Evolutionary conservation across 2,888 invertebrate genomes (phyloP).

Genomic region (Argyresthia goedartella): DNA sequence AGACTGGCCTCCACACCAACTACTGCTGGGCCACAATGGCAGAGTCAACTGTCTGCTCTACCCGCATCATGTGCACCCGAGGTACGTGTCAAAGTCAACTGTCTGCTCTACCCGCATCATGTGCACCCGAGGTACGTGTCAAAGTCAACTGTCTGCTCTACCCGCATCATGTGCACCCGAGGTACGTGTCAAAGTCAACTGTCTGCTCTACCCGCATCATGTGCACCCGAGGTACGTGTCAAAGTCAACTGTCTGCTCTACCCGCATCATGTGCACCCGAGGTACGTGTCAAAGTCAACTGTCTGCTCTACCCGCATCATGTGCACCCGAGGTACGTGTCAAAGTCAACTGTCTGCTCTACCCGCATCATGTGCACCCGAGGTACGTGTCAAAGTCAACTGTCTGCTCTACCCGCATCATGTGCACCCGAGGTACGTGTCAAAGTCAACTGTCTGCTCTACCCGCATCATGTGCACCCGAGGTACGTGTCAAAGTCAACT

Average conservation of each 20-base stretch:
- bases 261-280: conserved; percentile 90
- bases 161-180: conserved; percentile 90
- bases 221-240: conserved; percentile 76
- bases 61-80: conserved; percentile 90
- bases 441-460: conserved; percentile 95
- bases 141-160: conserved; percentile 93
- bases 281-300: conserved; percentile 84
- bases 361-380: conserved; percentile 90
- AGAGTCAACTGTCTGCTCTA: conserved; percentile 95
- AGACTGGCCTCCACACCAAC: conserved; percentile 93
- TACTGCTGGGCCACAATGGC: conserved; percentile 91
- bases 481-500: conserved; percentile 73
- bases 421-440: conserved; percentile 77
- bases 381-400: conserved; percentile 84
- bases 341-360: conserved; percentile 95
- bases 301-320: conserved; percentile 94
- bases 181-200: conserved; percentile 79
- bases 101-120: conserved; percentile 94
- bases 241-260: conserved; percentile 93
- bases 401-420: conserved; percentile 94
- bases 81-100: conserved; percentile 79
- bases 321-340: conserved; percentile 77
- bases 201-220: conserved; percentile 94
- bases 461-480: conserved; percentile 90
- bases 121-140: conserved; percentile 76